Percentiles rank a stretch among this genome's conserved stretches.
Conservation (phyloP, 2,888 invertebrate genomes). For the Cosmopolites sordidus region DNA sequence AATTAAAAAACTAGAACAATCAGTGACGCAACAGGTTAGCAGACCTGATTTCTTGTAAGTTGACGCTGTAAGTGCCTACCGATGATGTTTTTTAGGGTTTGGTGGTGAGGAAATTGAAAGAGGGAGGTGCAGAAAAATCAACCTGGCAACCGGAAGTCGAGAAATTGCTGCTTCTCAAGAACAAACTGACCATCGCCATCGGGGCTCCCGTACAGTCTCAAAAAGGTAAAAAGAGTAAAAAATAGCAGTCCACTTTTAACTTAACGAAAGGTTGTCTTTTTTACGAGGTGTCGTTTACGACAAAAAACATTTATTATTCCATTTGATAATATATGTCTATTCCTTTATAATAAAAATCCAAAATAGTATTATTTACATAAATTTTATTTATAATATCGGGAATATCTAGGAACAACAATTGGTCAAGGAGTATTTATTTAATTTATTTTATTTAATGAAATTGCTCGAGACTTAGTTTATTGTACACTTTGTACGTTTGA, state of each 20-base stretch:
- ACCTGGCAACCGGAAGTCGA: constrained; percentile 76
- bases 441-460: constrained; percentile 8
- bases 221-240: constrained; percentile 42
- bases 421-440: constrained; percentile 7
- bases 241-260: constrained; percentile 7
- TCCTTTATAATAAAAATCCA: no score
- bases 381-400: no score
- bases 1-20: constrained; percentile 54
- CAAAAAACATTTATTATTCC: no score
- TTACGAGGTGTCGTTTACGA: no score
- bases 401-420: no score
- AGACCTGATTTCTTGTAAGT: not conserved
- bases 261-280: no score
- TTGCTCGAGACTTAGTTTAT: no score
- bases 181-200: constrained; percentile 53
- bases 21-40: constrained; percentile 57
- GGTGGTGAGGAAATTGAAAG: constrained; percentile 71
- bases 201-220: constrained; percentile 34
- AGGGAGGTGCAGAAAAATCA: constrained; percentile 68
- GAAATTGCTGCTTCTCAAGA: constrained; percentile 69
- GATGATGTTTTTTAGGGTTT: constrained; percentile 60
- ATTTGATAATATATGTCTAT: no score
- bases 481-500: no score
- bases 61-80: not conserved
- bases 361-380: no score